Percentiles rank a stretch among this genome's conserved stretches.
Evolutionary conservation across 2,797 vertebrate genomes (phyloP).

Genomic region (Hapalemur alaotrensis): DNA sequence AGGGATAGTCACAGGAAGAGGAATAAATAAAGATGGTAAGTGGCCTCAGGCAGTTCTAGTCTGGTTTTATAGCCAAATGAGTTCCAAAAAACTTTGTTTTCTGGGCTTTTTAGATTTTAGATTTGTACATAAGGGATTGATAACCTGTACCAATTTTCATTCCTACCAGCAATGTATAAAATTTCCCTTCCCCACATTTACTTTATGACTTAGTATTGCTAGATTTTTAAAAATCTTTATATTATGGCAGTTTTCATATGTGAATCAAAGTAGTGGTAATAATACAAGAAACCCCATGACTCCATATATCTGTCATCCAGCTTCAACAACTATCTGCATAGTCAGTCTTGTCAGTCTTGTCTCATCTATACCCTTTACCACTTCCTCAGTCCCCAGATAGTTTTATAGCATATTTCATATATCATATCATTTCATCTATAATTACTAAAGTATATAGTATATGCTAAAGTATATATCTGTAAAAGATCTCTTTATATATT

Average conservation of each 20-base stretch:
- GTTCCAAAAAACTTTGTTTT: background rate
- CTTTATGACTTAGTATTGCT: background rate
- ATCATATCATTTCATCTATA: background rate
- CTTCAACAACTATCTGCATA: background rate
- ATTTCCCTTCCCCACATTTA: background rate
- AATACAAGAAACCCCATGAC: background rate
- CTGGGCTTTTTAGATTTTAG: slow-evolving; percentile 23
- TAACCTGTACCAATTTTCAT: background rate
- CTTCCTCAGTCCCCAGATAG: background rate
- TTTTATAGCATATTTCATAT: background rate
- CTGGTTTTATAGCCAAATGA: background rate
- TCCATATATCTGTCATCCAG: background rate
- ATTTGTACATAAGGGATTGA: background rate
- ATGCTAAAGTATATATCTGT: background rate
- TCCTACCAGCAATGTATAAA: background rate
- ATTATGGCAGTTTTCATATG: slow-evolving; percentile 1
- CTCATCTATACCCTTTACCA: background rate
- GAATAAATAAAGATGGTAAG: background rate
- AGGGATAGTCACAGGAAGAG: background rate
- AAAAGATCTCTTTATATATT: background rate
- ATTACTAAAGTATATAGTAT: background rate
- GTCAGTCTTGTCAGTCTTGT: background rate
- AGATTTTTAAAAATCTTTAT: slow-evolving; percentile 20
- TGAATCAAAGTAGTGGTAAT: background rate
- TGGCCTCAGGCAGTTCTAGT: background rate